Evolutionary conservation across 1,140 invertebrate species (phyloP).

Genomic region (Bombus waltoni): DNA sequence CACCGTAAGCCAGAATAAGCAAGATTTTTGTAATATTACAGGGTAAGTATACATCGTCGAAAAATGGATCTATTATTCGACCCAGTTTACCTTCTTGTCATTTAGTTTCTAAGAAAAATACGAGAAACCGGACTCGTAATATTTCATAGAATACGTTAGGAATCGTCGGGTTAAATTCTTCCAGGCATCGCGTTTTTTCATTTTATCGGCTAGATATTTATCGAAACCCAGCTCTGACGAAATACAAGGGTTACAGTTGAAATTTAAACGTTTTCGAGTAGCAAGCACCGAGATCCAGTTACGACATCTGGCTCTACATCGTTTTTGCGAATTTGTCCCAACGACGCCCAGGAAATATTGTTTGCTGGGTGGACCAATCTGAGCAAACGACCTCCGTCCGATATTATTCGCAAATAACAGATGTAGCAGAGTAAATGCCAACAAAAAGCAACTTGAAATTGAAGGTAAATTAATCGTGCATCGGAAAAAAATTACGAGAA

Average conservation of each 20-base stretch:
- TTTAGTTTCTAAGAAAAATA: neutral
- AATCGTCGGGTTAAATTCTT: neutral
- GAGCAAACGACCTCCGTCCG: neutral
- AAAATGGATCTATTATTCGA: neutral
- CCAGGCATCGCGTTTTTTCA: neutral
- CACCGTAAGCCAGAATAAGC: neutral
- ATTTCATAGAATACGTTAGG: neutral
- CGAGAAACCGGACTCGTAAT: neutral
- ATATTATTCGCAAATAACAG: neutral
- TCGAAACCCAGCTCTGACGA: neutral
- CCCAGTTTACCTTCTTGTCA: neutral
- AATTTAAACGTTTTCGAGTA: constrained; percentile 2
- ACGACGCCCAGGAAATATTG: neutral
- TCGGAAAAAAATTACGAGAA: neutral
- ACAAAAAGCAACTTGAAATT: neutral
- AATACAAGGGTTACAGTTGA: neutral
- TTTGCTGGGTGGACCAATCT: neutral
- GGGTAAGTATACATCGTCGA: neutral
- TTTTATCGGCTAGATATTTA: neutral
- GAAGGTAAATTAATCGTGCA: neutral
- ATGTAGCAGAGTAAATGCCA: neutral
- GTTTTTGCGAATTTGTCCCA: neutral
- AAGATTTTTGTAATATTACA: neutral
- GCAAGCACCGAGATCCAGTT: neutral
- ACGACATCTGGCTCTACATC: constrained; percentile 7